Conservation (phyloP, 1,140 invertebrate species). For the Calycopis cecrops region DNA sequence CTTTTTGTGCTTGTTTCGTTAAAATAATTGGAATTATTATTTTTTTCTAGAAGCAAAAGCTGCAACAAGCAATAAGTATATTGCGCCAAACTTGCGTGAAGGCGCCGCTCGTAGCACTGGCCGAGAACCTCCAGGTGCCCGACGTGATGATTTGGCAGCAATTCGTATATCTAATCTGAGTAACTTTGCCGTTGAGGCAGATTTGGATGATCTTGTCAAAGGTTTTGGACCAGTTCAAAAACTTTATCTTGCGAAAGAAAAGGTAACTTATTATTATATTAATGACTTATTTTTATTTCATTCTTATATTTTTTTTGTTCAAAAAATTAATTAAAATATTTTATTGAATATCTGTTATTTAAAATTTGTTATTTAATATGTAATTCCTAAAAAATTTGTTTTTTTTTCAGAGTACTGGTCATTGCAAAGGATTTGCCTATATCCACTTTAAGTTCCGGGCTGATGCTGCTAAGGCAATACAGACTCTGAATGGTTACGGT, state of each 20-base stretch:
- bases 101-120: slow-evolving; percentile 84
- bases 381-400: too few species aligned
- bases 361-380: too few species aligned
- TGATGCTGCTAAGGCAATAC: slow-evolving; percentile 95
- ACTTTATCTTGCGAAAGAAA: slow-evolving; percentile 70
- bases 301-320: too few species aligned
- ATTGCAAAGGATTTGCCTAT: slow-evolving; percentile 97
- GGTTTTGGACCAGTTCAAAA: slow-evolving; percentile 88
- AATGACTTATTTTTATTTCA: slow-evolving; percentile 5
- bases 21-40: background rate
- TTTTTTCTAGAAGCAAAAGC: slow-evolving; percentile 47
- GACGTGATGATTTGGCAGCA: slow-evolving; percentile 88
- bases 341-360: too few species aligned
- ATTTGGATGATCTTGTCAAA: slow-evolving; percentile 96
- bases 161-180: slow-evolving; percentile 98
- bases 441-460: slow-evolving; percentile 93
- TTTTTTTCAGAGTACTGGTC: slow-evolving; percentile 78
- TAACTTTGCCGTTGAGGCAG: slow-evolving; percentile 95
- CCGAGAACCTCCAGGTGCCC: slow-evolving; percentile 78
- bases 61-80: slow-evolving; percentile 80
- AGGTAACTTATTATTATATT: slow-evolving; percentile 39
- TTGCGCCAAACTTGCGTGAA: slow-evolving; percentile 92
- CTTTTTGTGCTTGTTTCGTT: too few species aligned
- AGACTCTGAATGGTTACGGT: slow-evolving; percentile 93
- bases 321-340: too few species aligned